Conservation (phyloP, 2,888 invertebrate genomes). For the Liodrosophila aerea region DNA sequence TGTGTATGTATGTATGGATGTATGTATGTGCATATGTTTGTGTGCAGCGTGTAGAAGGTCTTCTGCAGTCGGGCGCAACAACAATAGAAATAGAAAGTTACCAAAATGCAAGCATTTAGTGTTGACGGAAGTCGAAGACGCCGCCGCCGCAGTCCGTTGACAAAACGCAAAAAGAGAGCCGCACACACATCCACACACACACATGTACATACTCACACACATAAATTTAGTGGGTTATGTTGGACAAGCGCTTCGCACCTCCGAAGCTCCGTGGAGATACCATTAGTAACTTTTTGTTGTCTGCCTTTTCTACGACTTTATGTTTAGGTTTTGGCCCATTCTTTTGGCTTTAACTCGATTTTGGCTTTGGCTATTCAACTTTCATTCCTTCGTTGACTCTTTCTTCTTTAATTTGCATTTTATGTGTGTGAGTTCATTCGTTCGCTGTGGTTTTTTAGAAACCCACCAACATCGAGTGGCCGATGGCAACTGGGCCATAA, state of each 20-base stretch:
- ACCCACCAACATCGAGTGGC: conserved; percentile 16
- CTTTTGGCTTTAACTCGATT: conserved; percentile 33
- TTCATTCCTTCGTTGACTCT: conserved; percentile 61
- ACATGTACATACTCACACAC: background rate
- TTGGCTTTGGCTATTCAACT: conserved; percentile 51
- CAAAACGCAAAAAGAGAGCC: conserved; percentile 31
- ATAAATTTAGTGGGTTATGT: conserved; percentile 33
- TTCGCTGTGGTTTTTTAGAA: conserved; percentile 38
- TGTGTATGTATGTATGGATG: background rate
- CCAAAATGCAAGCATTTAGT: conserved; percentile 57
- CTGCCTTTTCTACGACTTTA: conserved; percentile 39
- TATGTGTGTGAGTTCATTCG: conserved; percentile 33
- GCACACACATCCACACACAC: conserved; percentile 8
- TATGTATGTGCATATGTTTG: too few relatives aligned
- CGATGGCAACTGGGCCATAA: conserved; percentile 37
- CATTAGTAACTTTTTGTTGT: conserved; percentile 45
- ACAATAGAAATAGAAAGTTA: conserved; percentile 67
- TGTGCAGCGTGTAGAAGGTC: too few relatives aligned
- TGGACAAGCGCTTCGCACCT: conserved; percentile 50
- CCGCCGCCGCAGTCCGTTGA: conserved; percentile 21
- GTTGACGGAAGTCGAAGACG: conserved; percentile 68
- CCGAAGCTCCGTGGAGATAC: conserved; percentile 18
- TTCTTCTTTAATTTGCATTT: conserved; percentile 67
- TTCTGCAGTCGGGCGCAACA: conserved; percentile 32
- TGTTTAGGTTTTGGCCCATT: conserved; percentile 57